Evolutionary conservation across 2,113 vertebrate species (phyloP).

Genomic region (Casuarius casuarius): DNA sequence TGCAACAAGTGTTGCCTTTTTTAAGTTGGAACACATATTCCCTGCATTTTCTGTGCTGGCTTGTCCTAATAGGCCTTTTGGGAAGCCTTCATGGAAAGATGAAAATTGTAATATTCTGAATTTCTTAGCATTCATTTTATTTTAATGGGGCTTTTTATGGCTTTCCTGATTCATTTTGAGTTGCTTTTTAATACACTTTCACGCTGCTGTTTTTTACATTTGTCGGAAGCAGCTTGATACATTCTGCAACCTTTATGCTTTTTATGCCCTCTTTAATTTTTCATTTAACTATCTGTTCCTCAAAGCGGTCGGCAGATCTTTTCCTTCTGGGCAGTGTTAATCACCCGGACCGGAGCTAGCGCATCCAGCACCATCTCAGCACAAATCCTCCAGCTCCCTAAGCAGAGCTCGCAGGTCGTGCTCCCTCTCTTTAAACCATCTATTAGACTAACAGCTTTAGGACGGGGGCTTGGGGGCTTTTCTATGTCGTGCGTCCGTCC

Average conservation of each 20-base stretch:
- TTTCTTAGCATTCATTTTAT: neutral
- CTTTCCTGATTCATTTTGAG: neutral
- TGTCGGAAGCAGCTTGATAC: neutral
- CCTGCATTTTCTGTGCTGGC: accelerated
- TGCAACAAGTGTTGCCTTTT: neutral
- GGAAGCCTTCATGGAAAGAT: neutral
- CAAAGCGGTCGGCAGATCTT: neutral
- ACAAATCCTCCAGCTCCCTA: neutral
- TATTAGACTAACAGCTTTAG: neutral
- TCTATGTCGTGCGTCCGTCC: neutral
- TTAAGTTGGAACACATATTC: neutral
- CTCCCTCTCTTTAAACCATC: neutral
- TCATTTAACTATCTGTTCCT: neutral
- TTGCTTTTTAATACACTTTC: accelerated
- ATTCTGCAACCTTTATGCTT: neutral
- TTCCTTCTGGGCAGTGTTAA: neutral
- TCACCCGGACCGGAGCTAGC: neutral
- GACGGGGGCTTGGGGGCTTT: neutral
- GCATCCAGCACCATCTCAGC: neutral
- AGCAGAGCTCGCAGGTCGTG: neutral
- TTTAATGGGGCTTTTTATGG: neutral
- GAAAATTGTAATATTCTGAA: neutral
- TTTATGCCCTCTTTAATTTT: neutral
- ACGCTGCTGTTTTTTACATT: neutral
- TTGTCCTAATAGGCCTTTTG: neutral